These are phyloP conservation scores for Entomobrya multifasciata DNA, from an alignment of 2,888 invertebrate genomes.

Conservation along the genomic window DNA sequence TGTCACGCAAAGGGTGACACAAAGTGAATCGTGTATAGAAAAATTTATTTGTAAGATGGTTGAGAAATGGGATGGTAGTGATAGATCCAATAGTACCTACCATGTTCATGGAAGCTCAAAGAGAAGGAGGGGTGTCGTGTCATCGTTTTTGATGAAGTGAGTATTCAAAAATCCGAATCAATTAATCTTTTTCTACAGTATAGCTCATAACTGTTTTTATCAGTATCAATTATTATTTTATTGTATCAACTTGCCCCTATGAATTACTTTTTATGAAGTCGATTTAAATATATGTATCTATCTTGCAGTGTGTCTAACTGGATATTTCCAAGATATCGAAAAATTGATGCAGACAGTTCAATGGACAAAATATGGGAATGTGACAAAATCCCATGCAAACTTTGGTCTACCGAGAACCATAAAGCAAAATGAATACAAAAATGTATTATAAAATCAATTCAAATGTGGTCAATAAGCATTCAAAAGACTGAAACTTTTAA, in stretches of 20 bases:
- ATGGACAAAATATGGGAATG: not conserved
- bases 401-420: too few species aligned
- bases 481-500: too few species aligned
- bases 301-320: not conserved
- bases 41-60: slow-evolving; percentile 55
- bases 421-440: too few species aligned
- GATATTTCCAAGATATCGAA: slow-evolving; percentile 1
- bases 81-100: not conserved
- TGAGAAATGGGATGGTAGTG: not conserved
- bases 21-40: slow-evolving; percentile 61
- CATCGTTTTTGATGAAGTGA: not conserved
- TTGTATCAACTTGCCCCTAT: too few species aligned
- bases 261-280: too few species aligned
- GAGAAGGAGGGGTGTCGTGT: not conserved
- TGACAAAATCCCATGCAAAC: slow-evolving; percentile 26
- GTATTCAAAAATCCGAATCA: too few species aligned
- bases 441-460: too few species aligned
- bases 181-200: slow-evolving; percentile 7
- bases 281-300: too few species aligned
- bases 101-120: not conserved
- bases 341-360: not conserved
- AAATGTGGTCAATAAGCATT: too few species aligned
- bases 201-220: not conserved
- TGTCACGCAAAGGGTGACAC: not conserved
- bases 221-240: not conserved